Evolutionary conservation across 2,888 invertebrate genomes (phyloP), one percentile per base, ranked within the genome.

Genomic region (Isotomurus palustris): DNA sequence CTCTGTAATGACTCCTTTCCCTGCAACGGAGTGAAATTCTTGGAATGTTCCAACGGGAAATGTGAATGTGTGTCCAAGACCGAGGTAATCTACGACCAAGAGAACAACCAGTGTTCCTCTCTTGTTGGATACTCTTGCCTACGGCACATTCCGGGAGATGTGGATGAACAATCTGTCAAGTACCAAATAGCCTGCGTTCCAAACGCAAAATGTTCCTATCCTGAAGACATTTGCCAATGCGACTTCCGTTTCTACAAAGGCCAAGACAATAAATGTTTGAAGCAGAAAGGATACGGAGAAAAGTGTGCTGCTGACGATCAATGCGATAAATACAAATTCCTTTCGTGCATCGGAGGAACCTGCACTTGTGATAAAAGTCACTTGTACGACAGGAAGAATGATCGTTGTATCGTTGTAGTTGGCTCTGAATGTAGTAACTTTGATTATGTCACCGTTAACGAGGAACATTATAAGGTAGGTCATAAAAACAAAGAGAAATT

Each of bases 311-410:
- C 24, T 10, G 58, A 62, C 35, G 62, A 60, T 17, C 55, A 65
- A 43, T 65, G 65, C 24, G 65, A 65, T 35, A 52, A 66, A 40
- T 66, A 56, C 27, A 24, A 56, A 12, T 66, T 66, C 35, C 51
- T 66, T 12, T 53, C 54, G 3, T 66, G 65, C 35, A 32, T 62
- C 6, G 27, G 41, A 6, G 62, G 60, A 5, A 51, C 56, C 14
- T 66, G 65, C 17, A 28, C 41, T 6, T 66, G 65, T 43, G 65
- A 66, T 32, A 60, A 60, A 41, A 58, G 53, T 38, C 65, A 66
- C 25, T 50, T 60, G 17, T 62, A 66, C 36, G 65, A 66, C 28
- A 21, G 24, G 24, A 62, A 58, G 32, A 66, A 60, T 27, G 56
- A 60, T 28, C 60, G 60, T 27, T 66, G 65, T 32, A 58, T 62